Base-by-base conservation (phyloP, 2,113 vertebrate species). In the Saguinus imperator region DNA sequence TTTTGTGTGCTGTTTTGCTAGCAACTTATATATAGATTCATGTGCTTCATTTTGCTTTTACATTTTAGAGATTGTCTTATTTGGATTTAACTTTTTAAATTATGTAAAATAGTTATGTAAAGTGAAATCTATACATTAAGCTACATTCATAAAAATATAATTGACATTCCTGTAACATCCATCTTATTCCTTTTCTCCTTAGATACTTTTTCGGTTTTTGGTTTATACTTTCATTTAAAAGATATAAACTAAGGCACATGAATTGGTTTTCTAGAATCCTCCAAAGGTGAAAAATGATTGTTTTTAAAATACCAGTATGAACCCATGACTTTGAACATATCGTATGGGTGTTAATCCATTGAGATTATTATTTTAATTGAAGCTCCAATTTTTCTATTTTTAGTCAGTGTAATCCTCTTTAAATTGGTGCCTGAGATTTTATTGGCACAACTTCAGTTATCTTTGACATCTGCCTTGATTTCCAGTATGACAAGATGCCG, bases 401-500 rank as follows among this genome's bases (percentile, higher is more conserved):
- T 23, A 8, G 2, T 87, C 52, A 77, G 14, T 83, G 80, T 43
- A 87, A 77, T 21, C 16, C 11, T 87, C 48, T 91, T 91, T 50
- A 77, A 29, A 6, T 76, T 73, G 43, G 17, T n/a, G 17, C 23
- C 16, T 87, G 32, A 37, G 76, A 52, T 20, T 3, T 70, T 89
- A 76, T 52, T 32, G 23, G 76, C 5, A 81, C 23, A 82, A 55
- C 1, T 23, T 88, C 40, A 37, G 40, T 52, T 37, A 23, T 80
- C n/a, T 90, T 83, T 90, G n/a, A 88, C 18, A 77, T 7, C 32
- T 68, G 90, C 45, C 40, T 82, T 95, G 76, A 87, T 80, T 93
- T 93, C 29, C 76, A 37, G 18, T 85, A 77, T 40, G 66, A 66
- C 21, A 93, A 93, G 70, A 91, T 76, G 3, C 6, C 6, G 3